phyloP scores from a whole-genome alignment of 2,888 invertebrate genomes.

The Acanthosepion esculentum region DNA sequence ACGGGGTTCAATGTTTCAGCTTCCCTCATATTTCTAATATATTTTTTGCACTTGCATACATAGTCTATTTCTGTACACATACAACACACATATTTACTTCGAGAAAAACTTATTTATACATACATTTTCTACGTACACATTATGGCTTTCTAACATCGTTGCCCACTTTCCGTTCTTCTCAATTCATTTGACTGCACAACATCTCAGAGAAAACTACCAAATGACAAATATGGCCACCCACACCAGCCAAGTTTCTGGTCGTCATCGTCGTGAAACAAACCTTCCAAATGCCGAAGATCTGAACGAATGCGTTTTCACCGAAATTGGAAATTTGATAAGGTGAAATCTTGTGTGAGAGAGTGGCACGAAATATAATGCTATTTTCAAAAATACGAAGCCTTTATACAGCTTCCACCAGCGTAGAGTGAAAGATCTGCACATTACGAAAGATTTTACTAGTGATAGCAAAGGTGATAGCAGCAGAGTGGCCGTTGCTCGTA shows the following conservation, averaged over 20 bases:
- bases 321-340: slow-evolving; percentile 33
- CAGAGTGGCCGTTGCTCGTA: background rate
- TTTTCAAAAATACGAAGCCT: slow-evolving; percentile 13
- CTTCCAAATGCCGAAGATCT: background rate
- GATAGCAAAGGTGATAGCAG: background rate
- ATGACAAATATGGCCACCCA: background rate
- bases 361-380: background rate
- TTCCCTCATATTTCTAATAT: too few species aligned
- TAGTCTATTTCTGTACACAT: too few species aligned
- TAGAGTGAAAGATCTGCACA: background rate
- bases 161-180: background rate
- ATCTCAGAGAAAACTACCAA: slow-evolving; percentile 4
- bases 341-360: background rate
- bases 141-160: background rate
- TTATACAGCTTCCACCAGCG: background rate
- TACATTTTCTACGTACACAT: background rate
- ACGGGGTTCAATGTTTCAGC: too few species aligned
- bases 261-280: background rate
- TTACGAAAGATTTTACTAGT: background rate
- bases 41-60: too few species aligned
- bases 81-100: too few species aligned
- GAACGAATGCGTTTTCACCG: slow-evolving; percentile 5
- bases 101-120: background rate
- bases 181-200: background rate
- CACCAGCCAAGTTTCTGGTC: background rate